Conservation (phyloP, 2,888 invertebrate species). For the Melinaea marsaeus region DNA sequence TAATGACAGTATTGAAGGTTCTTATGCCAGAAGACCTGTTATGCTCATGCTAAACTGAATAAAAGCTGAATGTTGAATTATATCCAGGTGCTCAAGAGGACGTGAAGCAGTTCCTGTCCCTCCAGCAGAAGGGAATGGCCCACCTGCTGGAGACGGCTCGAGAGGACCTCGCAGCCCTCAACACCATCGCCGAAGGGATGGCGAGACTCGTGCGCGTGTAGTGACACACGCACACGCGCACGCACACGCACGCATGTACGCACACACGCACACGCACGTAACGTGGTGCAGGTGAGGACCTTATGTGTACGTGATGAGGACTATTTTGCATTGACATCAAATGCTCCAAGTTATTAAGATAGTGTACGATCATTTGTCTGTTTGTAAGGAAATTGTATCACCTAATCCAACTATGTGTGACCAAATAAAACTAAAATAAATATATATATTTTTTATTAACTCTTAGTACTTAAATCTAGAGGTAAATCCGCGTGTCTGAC, state of each 20-base stretch:
- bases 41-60: too few species aligned
- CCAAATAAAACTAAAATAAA: constrained; percentile 23
- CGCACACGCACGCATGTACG: not conserved
- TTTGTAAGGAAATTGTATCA: too few species aligned
- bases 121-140: constrained; percentile 93
- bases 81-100: constrained; percentile 80
- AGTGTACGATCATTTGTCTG: not conserved
- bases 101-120: constrained; percentile 86
- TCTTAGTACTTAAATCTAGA: constrained; percentile 80
- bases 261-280: too few species aligned
- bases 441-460: constrained; percentile 48
- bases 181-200: constrained; percentile 88
- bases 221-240: constrained; percentile 14
- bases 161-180: constrained; percentile 86
- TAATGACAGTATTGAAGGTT: too few species aligned
- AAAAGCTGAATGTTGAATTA: not conserved
- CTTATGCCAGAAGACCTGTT: too few species aligned
- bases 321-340: not conserved
- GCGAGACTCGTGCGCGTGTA: constrained; percentile 74
- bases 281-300: constrained; percentile 15
- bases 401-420: constrained; percentile 9
- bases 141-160: constrained; percentile 91
- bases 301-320: not conserved
- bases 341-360: not conserved
- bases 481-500: constrained; percentile 74